These are phyloP conservation scores for Strigamia maritima DNA, from an alignment of 2,888 invertebrate species.

Conservation along the genomic window DNA sequence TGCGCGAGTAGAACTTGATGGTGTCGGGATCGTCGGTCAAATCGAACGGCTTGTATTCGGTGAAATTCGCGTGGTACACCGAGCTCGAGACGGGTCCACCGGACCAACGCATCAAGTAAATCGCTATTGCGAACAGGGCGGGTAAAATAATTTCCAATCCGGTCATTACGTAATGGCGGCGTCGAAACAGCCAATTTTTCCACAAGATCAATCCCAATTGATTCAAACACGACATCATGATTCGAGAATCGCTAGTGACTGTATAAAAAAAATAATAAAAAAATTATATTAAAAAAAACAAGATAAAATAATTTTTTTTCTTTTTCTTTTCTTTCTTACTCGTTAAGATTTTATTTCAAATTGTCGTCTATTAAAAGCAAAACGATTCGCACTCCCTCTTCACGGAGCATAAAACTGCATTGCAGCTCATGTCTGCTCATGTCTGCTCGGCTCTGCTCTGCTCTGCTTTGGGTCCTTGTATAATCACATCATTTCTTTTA, in stretches of 20 bases:
- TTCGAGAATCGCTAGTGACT: background rate
- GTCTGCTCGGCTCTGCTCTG: too few relatives aligned
- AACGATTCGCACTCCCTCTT: too few relatives aligned
- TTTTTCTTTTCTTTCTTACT: too few relatives aligned
- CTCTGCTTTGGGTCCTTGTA: too few relatives aligned
- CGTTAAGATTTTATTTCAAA: too few relatives aligned
- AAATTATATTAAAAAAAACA: background rate
- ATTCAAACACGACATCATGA: background rate
- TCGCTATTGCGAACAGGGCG: background rate
- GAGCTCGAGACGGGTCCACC: background rate
- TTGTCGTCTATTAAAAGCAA: too few relatives aligned
- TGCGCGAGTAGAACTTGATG: too few relatives aligned
- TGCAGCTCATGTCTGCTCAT: too few relatives aligned
- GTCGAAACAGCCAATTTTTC: background rate
- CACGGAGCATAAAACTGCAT: too few relatives aligned
- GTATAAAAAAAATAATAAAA: background rate
- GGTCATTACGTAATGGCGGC: background rate
- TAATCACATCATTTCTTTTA: too few relatives aligned
- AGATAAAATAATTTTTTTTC: too few relatives aligned
- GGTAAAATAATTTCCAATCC: background rate
- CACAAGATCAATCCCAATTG: background rate
- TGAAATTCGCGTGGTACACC: background rate
- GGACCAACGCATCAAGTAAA: background rate
- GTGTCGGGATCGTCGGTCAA: background rate
- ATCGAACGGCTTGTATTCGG: background rate